Conservation (phyloP, 2,797 vertebrate genomes). For the Margarornis squamiger region DNA sequence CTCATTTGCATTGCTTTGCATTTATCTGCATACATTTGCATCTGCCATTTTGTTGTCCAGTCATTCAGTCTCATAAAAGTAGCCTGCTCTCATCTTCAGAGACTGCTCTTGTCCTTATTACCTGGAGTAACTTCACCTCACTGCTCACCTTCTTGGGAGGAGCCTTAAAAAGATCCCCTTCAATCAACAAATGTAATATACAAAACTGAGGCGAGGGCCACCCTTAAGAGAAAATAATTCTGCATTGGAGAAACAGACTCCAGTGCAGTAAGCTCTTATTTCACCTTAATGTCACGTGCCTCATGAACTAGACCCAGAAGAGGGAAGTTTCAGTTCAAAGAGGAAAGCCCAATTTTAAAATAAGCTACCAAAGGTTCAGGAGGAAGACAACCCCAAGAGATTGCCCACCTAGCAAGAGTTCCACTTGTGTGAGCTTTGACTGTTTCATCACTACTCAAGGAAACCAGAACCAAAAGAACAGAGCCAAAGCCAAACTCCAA, state of each 20-base stretch:
- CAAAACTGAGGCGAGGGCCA: not conserved
- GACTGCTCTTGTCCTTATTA: not conserved
- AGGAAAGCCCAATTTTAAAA: not conserved
- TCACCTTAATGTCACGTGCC: not conserved
- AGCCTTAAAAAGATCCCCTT: not conserved
- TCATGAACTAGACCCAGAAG: not conserved
- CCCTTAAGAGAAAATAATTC: not conserved
- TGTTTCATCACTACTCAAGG: not conserved
- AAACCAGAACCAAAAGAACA: not conserved
- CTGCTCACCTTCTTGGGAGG: not conserved
- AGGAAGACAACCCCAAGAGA: not conserved
- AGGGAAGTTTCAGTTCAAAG: not conserved
- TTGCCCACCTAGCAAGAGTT: not conserved
- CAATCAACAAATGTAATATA: not conserved
- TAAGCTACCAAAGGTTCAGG: not conserved
- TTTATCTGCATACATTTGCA: slow-evolving; percentile 44
- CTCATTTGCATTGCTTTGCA: slow-evolving; percentile 35
- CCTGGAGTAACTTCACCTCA: not conserved
- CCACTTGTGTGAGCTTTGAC: not conserved
- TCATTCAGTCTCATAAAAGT: not conserved
- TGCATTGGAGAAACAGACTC: not conserved
- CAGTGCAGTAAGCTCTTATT: not conserved
- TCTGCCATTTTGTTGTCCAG: slow-evolving; percentile 6
- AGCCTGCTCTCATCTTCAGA: not conserved
- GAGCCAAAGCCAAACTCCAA: not conserved